These are phyloP conservation scores for Formicarius rufipectus DNA, from an alignment of 2,113 vertebrate genomes.

Conservation along the genomic window DNA sequence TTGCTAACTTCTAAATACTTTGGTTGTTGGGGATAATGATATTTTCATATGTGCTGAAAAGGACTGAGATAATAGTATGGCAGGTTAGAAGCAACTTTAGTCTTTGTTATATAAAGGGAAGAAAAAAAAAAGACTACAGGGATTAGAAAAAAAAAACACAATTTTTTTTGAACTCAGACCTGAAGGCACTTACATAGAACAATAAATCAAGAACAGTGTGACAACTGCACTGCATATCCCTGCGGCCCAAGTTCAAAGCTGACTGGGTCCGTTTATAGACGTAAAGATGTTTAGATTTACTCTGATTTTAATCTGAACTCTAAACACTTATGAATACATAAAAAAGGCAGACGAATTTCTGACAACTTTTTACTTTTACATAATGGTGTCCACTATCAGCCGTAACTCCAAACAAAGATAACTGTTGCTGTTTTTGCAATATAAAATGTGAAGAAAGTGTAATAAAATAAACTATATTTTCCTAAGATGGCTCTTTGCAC, in stretches of 20 bases:
- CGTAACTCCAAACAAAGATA: neutral
- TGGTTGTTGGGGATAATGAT: neutral
- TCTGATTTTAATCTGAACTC: neutral
- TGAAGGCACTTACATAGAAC: neutral
- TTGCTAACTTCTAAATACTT: neutral
- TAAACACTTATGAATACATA: neutral
- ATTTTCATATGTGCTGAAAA: neutral
- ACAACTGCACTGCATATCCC: neutral
- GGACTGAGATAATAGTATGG: neutral
- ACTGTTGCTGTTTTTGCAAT: neutral
- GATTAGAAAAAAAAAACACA: neutral
- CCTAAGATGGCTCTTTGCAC: neutral
- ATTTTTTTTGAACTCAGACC: neutral
- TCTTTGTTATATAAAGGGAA: fast-evolving
- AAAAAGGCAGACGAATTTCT: neutral
- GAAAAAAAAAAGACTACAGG: neutral
- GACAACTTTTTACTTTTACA: neutral
- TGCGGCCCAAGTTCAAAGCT: neutral
- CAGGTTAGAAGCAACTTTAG: neutral
- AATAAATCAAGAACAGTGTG: neutral
- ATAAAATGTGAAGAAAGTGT: neutral
- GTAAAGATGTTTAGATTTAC: neutral
- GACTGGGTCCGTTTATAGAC: neutral
- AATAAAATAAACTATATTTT: neutral
- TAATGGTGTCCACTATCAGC: neutral